Conservation (phyloP, 2,113 vertebrate species). For the Mugil cephalus region DNA sequence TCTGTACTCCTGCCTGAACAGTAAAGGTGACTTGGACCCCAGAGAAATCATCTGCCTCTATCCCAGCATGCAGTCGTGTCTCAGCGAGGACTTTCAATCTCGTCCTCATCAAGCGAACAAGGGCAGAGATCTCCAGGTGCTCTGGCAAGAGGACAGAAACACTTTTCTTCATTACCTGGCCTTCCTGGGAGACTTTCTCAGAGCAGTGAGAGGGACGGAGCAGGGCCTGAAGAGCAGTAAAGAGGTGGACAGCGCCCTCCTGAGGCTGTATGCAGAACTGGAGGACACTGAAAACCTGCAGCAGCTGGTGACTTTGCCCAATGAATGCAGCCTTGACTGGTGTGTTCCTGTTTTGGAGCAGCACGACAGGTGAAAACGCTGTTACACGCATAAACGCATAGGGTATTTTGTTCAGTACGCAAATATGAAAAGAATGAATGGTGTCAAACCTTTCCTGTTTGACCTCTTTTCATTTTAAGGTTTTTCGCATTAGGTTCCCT, state of each 20-base stretch:
- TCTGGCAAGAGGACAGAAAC: conserved; percentile 57
- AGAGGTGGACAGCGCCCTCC: conserved; percentile 77
- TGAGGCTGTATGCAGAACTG: conserved; percentile 72
- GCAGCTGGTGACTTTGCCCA: conserved; percentile 59
- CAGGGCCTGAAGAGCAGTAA: conserved; percentile 43
- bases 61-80: conserved; percentile 43
- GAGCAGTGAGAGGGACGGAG: conserved; percentile 42
- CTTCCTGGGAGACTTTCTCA: conserved; percentile 75
- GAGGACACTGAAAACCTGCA: conserved; percentile 55
- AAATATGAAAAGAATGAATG: not conserved
- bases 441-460: not conserved
- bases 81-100: conserved; percentile 59
- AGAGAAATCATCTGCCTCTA: conserved; percentile 79
- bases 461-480: conserved; percentile 43
- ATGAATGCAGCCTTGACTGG: conserved; percentile 64
- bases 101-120: conserved; percentile 51
- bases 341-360: conserved; percentile 67
- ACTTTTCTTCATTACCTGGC: conserved; percentile 63
- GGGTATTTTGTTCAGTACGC: not conserved
- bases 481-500: conserved; percentile 78
- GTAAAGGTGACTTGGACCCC: conserved; percentile 78
- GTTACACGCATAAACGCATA: not conserved
- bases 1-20: conserved; percentile 43
- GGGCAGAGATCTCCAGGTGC: conserved; percentile 57
- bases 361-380: conserved; percentile 67